Conservation (phyloP, 92 coral and sea anemone species). For the Galaxea fascicularis region DNA sequence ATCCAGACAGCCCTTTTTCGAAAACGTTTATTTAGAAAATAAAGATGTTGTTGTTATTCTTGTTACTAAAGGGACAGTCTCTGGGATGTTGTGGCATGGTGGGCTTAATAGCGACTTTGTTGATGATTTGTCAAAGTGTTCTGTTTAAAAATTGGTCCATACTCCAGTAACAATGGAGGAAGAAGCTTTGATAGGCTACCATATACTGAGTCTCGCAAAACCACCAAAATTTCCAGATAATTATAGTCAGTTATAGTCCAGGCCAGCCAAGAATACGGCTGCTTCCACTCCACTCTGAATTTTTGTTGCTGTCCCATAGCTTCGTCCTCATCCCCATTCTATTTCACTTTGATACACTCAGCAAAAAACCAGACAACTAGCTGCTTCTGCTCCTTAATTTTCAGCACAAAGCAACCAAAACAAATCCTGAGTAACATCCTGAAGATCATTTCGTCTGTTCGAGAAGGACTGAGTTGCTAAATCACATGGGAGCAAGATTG, state of each 20-base stretch:
- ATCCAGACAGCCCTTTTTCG: conserved; percentile 10
- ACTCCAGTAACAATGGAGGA: background rate
- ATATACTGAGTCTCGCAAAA: background rate
- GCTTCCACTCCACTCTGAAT: conserved; percentile 3
- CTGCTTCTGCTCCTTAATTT: too few species aligned
- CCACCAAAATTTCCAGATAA: background rate
- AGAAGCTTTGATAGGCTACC: background rate
- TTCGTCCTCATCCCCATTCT: too few species aligned
- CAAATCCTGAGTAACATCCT: too few species aligned
- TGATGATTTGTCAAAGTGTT: background rate
- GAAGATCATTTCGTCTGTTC: too few species aligned
- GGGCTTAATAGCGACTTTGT: background rate
- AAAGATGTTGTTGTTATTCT: background rate
- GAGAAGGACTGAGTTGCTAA: too few species aligned
- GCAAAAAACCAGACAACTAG: too few species aligned
- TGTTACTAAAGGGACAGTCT: background rate
- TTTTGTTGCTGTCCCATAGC: too few species aligned
- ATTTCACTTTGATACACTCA: too few species aligned
- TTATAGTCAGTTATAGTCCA: background rate
- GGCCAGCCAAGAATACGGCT: background rate
- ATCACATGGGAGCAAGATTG: background rate
- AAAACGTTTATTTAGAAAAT: background rate
- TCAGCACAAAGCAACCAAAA: too few species aligned
- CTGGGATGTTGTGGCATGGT: background rate
- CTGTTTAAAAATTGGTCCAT: background rate